A percentile compares a stretch with the other conserved stretches of the same genome.
Conservation (phyloP, 2,797 vertebrate species). For the Gymnopithys bicolor region DNA sequence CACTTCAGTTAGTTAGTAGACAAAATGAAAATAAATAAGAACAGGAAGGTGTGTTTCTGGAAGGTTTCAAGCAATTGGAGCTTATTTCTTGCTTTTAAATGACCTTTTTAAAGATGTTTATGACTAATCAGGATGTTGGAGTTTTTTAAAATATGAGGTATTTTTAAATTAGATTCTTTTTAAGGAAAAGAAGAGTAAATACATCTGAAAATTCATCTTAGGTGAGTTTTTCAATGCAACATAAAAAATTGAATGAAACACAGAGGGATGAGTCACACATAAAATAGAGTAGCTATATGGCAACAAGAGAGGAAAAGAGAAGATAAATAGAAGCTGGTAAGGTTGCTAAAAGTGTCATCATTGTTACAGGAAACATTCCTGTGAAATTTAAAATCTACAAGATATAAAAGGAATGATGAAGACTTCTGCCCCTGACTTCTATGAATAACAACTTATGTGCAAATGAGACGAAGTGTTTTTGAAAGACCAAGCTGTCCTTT, state of each 20-base stretch:
- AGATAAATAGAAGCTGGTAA: not conserved
- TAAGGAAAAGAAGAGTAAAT: not conserved
- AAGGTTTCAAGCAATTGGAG: not conserved
- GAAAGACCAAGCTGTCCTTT: not conserved
- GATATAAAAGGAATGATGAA: not conserved
- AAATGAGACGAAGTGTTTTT: not conserved
- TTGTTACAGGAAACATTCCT: not conserved
- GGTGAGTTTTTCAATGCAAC: not conserved
- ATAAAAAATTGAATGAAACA: not conserved
- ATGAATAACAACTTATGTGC: not conserved
- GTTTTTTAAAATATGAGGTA: not conserved
- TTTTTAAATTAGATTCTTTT: not conserved
- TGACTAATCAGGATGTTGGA: not conserved
- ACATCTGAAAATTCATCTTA: not conserved
- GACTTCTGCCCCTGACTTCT: not conserved
- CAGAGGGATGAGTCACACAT: not conserved
- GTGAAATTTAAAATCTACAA: not conserved
- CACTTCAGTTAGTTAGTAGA: not conserved
- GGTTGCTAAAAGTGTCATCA: not conserved
- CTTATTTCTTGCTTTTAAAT: not conserved
- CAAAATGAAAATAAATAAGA: not conserved
- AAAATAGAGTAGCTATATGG: not conserved
- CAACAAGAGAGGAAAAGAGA: not conserved
- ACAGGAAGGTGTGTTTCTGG: not conserved
- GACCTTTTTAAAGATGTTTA: not conserved